Base-by-base conservation (phyloP, 1,140 invertebrate species). In the Tetraneura akinire region DNA sequence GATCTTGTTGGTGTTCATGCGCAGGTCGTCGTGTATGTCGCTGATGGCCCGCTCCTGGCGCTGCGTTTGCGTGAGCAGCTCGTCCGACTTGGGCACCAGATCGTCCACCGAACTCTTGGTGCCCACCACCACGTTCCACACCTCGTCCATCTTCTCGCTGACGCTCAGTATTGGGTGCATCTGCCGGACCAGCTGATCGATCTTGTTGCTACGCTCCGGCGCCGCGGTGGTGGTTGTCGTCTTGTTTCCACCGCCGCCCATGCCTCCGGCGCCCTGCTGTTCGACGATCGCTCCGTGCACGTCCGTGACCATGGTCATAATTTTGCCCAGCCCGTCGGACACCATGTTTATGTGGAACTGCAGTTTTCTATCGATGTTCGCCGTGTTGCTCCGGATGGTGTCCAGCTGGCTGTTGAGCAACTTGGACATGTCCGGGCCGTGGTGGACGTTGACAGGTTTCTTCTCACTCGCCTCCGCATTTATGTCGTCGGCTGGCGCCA, bases 91-190 rank as follows among this genome's bases (percentile, higher is more conserved):
- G 1, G 93, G 93, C 23, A 94, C 88, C 57, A 95, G 87, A 84
- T 93, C 90, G 84, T 95, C 93, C 9, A 94, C 92, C 0, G 92
- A 93, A 82, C 90, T 93, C 84, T 95, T 95, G 1, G 93, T 94
- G 3, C 93, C 93, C 8, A 94, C 92, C 23, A 95, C 92, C 18
- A 94, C 92, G 83, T 93, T 91, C 93, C 93, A 95, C 8, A 95
- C 92, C 86, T 95, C 92, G 82, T 95, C 93, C 92, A 95, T 94
- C 86, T 95, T 94, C 84, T 93, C 92, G 1, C 92, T 93, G 1
- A 94, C 92, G n/a, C 90, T 91, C 62, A 93, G 89, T 85, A 94
- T 92, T 0, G 93, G 93, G 81, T 91, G 89, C 84, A 94, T 94
- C 86, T 93, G 91, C 81, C 92, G 89, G 0, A 92, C 90, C 1